A percentile compares a stretch with the other conserved stretches of the same genome.
These are phyloP conservation scores for Decapterus maruadsi DNA, from an alignment of 2,797 vertebrate species.

Conservation along the genomic window DNA sequence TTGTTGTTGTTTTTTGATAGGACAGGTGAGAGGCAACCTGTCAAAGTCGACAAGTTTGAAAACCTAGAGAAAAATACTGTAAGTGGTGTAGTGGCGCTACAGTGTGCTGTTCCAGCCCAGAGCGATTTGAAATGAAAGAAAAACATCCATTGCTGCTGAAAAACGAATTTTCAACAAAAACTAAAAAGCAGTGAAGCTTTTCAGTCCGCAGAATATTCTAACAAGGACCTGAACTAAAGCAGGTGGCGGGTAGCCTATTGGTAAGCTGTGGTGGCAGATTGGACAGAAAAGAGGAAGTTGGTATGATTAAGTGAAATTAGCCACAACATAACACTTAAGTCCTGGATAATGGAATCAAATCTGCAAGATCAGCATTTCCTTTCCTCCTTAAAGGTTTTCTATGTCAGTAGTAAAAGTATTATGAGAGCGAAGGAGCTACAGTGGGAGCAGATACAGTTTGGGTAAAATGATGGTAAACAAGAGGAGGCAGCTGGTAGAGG, in stretches of 20 bases:
- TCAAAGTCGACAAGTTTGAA: constrained; percentile 18
- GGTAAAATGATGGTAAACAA: not conserved
- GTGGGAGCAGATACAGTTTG: not conserved
- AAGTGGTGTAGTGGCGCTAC: not conserved
- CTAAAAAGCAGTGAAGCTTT: not conserved
- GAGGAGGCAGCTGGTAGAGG: no score
- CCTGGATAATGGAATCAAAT: no score
- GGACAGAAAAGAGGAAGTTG: not conserved
- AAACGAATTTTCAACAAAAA: not conserved
- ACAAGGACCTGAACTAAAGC: not conserved
- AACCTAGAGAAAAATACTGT: not conserved
- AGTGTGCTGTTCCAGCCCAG: not conserved
- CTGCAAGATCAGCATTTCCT: no score
- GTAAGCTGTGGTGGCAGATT: not conserved
- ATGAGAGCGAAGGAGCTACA: not conserved
- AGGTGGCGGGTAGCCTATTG: no score
- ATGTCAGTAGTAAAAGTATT: no score
- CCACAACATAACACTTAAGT: no score
- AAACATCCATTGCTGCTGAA: not conserved
- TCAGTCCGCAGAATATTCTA: not conserved
- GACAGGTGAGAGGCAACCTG: constrained; percentile 6
- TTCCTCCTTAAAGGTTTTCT: no score
- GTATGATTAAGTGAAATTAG: not conserved
- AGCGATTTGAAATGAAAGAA: not conserved
- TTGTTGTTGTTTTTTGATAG: constrained; percentile 19